Evolutionary conservation across 2,113 vertebrate genomes (phyloP).

Genomic region (Pterophyllum scalare): DNA sequence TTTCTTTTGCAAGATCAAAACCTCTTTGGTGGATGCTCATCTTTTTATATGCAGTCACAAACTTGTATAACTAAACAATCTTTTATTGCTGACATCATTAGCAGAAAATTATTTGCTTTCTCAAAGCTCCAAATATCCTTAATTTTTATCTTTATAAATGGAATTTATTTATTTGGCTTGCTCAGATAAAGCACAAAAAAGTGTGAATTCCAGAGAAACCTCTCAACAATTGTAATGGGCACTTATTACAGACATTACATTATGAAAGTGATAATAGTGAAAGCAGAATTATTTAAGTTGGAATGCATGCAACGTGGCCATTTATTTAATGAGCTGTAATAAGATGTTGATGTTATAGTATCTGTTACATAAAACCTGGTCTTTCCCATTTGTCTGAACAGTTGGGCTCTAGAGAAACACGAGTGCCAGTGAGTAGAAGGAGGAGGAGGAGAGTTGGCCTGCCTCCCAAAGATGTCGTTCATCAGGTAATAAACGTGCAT

Average conservation of each 20-base stretch:
- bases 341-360: background rate
- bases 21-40: background rate
- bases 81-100: background rate
- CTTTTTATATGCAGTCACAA: background rate
- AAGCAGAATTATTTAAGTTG: background rate
- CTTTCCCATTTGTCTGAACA: conserved; percentile 37
- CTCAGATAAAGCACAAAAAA: background rate
- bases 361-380: background rate
- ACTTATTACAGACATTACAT: background rate
- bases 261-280: background rate
- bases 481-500: conserved; percentile 72
- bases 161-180: background rate
- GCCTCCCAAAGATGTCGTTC: conserved; percentile 44
- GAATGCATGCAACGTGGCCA: background rate
- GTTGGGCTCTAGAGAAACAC: conserved; percentile 56
- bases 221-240: background rate
- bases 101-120: background rate
- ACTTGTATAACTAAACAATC: background rate
- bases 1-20: background rate
- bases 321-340: background rate
- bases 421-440: conserved; percentile 51
- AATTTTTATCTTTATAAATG: background rate
- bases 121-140: background rate
- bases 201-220: background rate
- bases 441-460: conserved; percentile 68